Evolutionary conservation across 2,113 vertebrate species (phyloP), one percentile per base, ranked within the genome.

Genomic region (Lepus americanus): DNA sequence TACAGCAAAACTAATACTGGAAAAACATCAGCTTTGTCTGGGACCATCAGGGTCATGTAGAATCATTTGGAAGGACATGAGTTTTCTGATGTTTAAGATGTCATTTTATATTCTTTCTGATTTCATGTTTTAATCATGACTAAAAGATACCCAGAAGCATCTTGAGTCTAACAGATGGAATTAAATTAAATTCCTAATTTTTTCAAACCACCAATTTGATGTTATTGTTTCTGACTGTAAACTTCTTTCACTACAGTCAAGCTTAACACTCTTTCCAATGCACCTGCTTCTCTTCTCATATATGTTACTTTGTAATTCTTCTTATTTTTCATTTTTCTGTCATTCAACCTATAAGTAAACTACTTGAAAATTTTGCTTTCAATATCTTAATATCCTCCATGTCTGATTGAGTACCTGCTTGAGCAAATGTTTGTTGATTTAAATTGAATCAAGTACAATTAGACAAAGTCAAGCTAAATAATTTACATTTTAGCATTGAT

Each of bases 111-210:
- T 39, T 81, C 53, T 78, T 67, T 19, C 23, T 70, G 25, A 6
- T 22, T 80, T 85, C n/a, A 44, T 69, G 31, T 90, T 87, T 73
- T 87, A 49, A 36, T 31, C 49, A 7, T 51, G 67, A 77, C 25
- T 33, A 67, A 90, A 78, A 3, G 7, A 83, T 44, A 10, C 11
- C 29, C 51, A 67, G 33, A n/a, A 22, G 20, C 53, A 69, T 74
- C 73, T 87, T 95, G n/a, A 90, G 23, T 83, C 64, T 95, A 74
- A 51, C 12, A 76, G 80, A 91, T 27, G 13, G n/a, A 33, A 69
- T 10, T 31, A 19, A 74, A 69, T 80, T 79, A 73, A 87, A 67
- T 23, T 7, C 1, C 2, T 87, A 63, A 61, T 19, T 64, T 77
- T 29, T 90, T 87, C 53, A 66, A 82, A 77, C 63, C 6, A 23